Evolutionary conservation across 2,888 invertebrate species (phyloP).

Genomic region (Drosophila tanythrix): DNA sequence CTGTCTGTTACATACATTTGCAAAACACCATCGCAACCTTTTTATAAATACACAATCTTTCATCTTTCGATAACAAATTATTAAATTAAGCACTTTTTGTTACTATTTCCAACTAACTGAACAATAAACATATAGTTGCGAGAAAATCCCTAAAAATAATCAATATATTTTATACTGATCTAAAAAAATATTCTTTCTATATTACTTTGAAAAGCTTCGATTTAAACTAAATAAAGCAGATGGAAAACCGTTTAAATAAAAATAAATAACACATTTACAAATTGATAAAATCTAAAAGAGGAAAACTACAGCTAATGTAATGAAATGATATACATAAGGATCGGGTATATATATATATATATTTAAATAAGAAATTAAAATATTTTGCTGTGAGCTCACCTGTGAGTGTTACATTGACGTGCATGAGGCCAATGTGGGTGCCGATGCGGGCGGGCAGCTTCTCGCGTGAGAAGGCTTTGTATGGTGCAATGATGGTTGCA

Average conservation of each 20-base stretch:
- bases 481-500: slow-evolving; percentile 92
- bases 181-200: too few relatives aligned
- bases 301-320: not conserved
- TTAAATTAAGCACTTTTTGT: too few relatives aligned
- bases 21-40: too few relatives aligned
- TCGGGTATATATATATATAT: not conserved
- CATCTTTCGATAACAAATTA: too few relatives aligned
- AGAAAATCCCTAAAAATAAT: too few relatives aligned
- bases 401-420: slow-evolving; percentile 97
- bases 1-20: too few relatives aligned
- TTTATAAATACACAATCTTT: too few relatives aligned
- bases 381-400: slow-evolving; percentile 86
- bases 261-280: not conserved
- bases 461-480: slow-evolving; percentile 95
- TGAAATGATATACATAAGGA: not conserved
- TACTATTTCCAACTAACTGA: too few relatives aligned
- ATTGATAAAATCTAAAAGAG: not conserved
- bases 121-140: too few relatives aligned
- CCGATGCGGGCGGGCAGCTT: slow-evolving; percentile 95
- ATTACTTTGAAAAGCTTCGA: too few relatives aligned
- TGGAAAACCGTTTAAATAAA: not conserved
- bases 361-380: not conserved
- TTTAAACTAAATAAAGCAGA: not conserved
- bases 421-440: slow-evolving; percentile 95
- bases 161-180: too few relatives aligned